Evolutionary conservation across 2,113 vertebrate species (phyloP), one percentile per base, ranked within the genome.

Genomic region (Sapayoa aenigma): DNA sequence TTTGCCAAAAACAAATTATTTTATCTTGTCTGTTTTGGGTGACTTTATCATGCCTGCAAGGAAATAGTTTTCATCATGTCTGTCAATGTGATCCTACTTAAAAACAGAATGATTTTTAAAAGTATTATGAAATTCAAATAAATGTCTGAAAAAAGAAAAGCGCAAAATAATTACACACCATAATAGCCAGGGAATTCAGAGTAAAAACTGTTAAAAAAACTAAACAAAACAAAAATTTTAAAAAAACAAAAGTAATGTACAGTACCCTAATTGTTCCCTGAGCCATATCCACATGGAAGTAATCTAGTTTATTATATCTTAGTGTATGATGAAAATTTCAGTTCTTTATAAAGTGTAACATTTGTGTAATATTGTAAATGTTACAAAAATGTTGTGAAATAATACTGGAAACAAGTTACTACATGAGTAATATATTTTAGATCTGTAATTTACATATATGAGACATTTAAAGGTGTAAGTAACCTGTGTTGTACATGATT

Each of bases 1-100:
- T 90, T 91, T 95, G 82, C 90, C 90, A 94, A 71, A 86, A 88
- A 76, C 92, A 96, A 96, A 94, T 96, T 84, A 93, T 92, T 88
- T 92, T 96, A 95, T 77, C 68, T 66, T 89, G 35, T 83, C 60
- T 97, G 18, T 87, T 88, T 92, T 94, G 89, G 39, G 80, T 81
- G 93, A 75, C 86, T 92, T 86, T 90, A 81, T 93, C 60, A 55
- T 7, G 12, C 68, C 83, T 0, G 0, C 41, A 74, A 92, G 91
- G 83, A 73, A 83, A 75, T 77, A 2, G n/a, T 84, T 92, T 87
- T 87, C 60, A 37, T 92, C 63, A n/a, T 77, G 46, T 66, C 89
- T 90, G 65, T 92, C 65, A 63, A 27, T 52, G 33, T 63, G 42
- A 93, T 82, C n/a, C 20, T 81, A 41, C 65, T 84, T 81, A 81